Conservation (phyloP, 2,797 vertebrate species). For the Luscinia luscinia region DNA sequence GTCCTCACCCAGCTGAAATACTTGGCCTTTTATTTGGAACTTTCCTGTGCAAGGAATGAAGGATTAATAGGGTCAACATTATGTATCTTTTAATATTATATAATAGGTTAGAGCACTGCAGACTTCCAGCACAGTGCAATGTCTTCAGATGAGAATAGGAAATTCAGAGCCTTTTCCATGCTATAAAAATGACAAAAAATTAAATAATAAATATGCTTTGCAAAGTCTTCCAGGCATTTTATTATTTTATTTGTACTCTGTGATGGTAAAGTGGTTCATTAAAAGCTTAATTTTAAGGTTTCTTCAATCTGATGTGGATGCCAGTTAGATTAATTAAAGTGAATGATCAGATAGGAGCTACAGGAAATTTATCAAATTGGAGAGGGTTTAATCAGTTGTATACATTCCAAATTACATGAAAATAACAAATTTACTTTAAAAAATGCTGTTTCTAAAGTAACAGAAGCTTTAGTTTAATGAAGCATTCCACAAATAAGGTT, state of each 20-base stretch:
- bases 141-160: neutral
- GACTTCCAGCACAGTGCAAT: neutral
- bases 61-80: neutral
- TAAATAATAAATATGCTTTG: slow-evolving; percentile 26
- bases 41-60: neutral
- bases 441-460: slow-evolving; percentile 39
- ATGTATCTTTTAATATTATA: slow-evolving; percentile 5
- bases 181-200: slow-evolving; percentile 31
- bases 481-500: neutral
- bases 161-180: slow-evolving; percentile 7
- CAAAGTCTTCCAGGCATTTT: slow-evolving; percentile 23
- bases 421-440: slow-evolving; percentile 36
- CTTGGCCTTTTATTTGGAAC: neutral
- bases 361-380: slow-evolving; percentile 33
- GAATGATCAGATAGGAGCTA: slow-evolving; percentile 42
- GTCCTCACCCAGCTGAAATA: neutral
- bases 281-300: slow-evolving; percentile 54
- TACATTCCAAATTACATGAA: slow-evolving; percentile 27
- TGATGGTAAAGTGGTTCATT: slow-evolving; percentile 42
- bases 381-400: slow-evolving; percentile 19
- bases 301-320: slow-evolving; percentile 17
- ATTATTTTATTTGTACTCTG: slow-evolving; percentile 33
- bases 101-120: neutral
- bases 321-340: slow-evolving; percentile 49
- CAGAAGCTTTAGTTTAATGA: slow-evolving; percentile 33